phyloP scores from a whole-genome alignment of 2,797 vertebrate species.

The Pagetopsis macropterus region DNA sequence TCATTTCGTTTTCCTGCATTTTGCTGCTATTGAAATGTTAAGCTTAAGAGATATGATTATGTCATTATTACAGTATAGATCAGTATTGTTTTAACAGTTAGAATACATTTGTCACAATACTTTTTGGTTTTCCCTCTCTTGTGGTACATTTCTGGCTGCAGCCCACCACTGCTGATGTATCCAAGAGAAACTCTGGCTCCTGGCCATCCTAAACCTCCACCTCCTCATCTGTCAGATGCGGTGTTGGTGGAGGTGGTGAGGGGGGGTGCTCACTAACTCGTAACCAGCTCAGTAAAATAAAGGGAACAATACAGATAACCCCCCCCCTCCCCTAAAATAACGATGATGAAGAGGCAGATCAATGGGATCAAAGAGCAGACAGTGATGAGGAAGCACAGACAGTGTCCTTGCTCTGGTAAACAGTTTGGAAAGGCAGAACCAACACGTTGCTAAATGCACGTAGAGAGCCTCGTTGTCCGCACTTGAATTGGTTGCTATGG shows the following conservation, averaged over 20 bases:
- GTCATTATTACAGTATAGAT: neutral
- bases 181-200: conserved; percentile 43
- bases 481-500: conserved; percentile 50
- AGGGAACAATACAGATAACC: conserved; percentile 14
- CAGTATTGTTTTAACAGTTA: neutral
- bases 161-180: conserved; percentile 27
- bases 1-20: neutral
- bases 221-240: conserved; percentile 53
- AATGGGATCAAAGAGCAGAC: conserved; percentile 39
- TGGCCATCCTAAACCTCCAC: conserved; percentile 53
- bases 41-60: neutral
- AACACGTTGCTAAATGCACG: conserved; percentile 6
- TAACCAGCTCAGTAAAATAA: conserved; percentile 10
- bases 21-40: neutral
- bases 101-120: neutral
- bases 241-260: neutral
- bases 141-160: neutral
- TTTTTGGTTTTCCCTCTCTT: neutral
- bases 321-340: neutral
- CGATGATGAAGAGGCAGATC: conserved; percentile 33
- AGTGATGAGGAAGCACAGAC: neutral
- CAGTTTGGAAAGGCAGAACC: conserved; percentile 31
- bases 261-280: conserved; percentile 2
- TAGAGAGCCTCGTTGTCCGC: conserved; percentile 10
- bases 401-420: neutral